Percentiles rank a stretch among this genome's conserved stretches.
Conservation (phyloP, 1,140 invertebrate genomes). For the Drosophila insularis region DNA sequence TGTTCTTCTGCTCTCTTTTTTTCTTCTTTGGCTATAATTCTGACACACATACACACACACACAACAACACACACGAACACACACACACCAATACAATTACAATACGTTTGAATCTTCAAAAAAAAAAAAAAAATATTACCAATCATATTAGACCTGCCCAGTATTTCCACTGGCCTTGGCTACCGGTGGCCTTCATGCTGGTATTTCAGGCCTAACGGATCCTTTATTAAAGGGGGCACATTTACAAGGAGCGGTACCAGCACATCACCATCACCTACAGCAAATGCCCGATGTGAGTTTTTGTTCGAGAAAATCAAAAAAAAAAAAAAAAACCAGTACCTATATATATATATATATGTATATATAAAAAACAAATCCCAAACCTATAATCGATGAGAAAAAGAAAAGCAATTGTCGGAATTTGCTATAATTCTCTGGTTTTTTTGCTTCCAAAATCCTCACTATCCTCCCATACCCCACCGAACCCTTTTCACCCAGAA, state of each 20-base stretch:
- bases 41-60: constrained; percentile 25
- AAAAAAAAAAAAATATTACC: constrained; percentile 19
- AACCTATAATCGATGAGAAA: constrained; percentile 22
- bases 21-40: constrained; percentile 58
- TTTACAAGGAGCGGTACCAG: constrained; percentile 90
- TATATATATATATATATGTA: constrained; percentile 34
- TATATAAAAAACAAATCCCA: constrained; percentile 26
- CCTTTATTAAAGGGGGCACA: constrained; percentile 90
- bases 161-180: constrained; percentile 82
- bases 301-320: constrained; percentile 37
- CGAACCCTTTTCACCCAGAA: no score
- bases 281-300: constrained; percentile 83
- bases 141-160: constrained; percentile 78
- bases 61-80: constrained; percentile 29
- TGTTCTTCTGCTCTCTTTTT: constrained; percentile 77
- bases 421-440: not conserved
- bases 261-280: constrained; percentile 89
- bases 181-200: constrained; percentile 82
- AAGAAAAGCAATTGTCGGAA: not conserved
- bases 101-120: constrained; percentile 20
- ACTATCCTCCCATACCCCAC: no score
- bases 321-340: constrained; percentile 30
- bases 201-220: constrained; percentile 87
- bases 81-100: constrained; percentile 18
- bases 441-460: no score